Base-by-base conservation (phyloP, 2,113 vertebrate genomes). In the Neotoma lepida region DNA sequence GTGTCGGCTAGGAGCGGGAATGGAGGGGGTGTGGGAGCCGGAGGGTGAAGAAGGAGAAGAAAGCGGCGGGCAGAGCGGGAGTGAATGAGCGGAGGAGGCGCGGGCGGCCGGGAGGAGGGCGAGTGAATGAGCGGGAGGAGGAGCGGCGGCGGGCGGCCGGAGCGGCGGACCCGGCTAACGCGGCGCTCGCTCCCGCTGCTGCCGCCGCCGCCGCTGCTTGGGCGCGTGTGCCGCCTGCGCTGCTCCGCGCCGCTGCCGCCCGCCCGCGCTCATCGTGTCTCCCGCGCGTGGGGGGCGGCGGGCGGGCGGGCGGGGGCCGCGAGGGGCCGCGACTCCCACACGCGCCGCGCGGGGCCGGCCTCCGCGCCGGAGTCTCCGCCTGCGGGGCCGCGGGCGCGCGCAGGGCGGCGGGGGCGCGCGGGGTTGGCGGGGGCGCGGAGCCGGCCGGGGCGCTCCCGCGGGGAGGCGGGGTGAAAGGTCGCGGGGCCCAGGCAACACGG, bases 1-100 rank as follows among this genome's bases (percentile, higher is more conserved):
- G 98, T 97, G 98, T 97, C 98, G 94, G 97, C 80, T 88, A 95
- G 97, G 97, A 97, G 92, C 94, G 97, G 97, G 97, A 97, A 95
- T 89, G 96, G 95, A 95, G 92, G 94, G 92, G 94, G 94, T 95
- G 96, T 90, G 97, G 89, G 93, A 94, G 96, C 94, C 96, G 82
- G 95, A 97, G 96, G 96, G 95, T 86, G 97, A 96, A 97, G 97
- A 90, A 94, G 97, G 93, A 94, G 96, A 95, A 95, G 97, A 94
- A 97, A 97, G 97, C 96, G 96, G 96, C 93, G 97, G 93, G 96
- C 94, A 93, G 96, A 92, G 94, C 97, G 94, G 96, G 97, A 90
- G 96, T 94, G 97, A 95, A 94, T 87, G 97, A 94, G 97, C 91
- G 97, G 95, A 95, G 96, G 95, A 95, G 97, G 94, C 97, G 97